phyloP scores from a whole-genome alignment of 2,797 vertebrate species.

The Gymnoscopelus microlampas region DNA sequence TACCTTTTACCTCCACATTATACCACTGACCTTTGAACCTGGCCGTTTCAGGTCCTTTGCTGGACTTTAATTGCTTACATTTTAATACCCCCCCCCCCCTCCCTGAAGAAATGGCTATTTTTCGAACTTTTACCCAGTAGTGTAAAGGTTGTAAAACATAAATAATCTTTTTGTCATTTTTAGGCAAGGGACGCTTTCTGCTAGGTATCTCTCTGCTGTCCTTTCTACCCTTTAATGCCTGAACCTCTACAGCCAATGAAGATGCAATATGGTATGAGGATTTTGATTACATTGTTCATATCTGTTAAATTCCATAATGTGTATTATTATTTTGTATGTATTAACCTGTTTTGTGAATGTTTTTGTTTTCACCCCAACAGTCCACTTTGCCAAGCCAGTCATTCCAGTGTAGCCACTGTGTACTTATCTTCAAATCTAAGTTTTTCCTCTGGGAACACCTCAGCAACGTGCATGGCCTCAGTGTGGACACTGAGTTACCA shows the following conservation, averaged over 20 bases:
- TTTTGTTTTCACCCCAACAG: conserved; percentile 65
- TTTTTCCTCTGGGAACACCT: conserved; percentile 89
- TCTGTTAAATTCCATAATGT: background rate
- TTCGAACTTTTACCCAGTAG: too few relatives aligned
- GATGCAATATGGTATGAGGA: conserved; percentile 60
- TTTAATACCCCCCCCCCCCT: too few relatives aligned
- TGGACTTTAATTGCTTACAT: background rate
- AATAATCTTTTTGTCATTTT: background rate
- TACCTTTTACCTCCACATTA: too few relatives aligned
- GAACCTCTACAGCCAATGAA: conserved; percentile 21
- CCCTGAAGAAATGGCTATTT: too few relatives aligned
- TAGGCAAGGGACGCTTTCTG: background rate
- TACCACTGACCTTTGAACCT: too few relatives aligned
- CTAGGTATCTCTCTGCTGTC: background rate
- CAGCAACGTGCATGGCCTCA: conserved; percentile 81
- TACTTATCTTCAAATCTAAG: conserved; percentile 88
- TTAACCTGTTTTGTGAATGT: background rate
- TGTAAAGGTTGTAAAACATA: too few relatives aligned
- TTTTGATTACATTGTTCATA: background rate
- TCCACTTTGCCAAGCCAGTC: conserved; percentile 81
- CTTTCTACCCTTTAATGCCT: background rate
- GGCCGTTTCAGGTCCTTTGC: too few relatives aligned
- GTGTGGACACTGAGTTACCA: conserved; percentile 72
- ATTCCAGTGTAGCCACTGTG: conserved; percentile 87
- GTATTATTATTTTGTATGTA: background rate